Evolutionary conservation across 1,140 invertebrate species (phyloP).

Genomic region (Microvelia longipes): DNA sequence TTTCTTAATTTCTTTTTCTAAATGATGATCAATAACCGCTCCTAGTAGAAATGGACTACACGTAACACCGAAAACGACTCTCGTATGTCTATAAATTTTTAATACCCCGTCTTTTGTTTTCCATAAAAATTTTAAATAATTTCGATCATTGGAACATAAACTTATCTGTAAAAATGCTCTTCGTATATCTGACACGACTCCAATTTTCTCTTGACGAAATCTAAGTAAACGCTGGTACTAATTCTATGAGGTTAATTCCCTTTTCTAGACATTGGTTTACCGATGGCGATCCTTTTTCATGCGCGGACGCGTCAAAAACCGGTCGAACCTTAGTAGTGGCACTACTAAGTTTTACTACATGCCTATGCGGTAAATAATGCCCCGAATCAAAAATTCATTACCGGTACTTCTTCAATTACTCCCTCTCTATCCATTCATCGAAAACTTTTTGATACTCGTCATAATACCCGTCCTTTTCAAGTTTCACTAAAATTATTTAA

Average conservation of each 20-base stretch:
- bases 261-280: conserved; percentile 28
- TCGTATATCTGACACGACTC: conserved; percentile 16
- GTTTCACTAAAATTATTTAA: conserved; percentile 17
- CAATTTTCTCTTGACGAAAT: conserved; percentile 27
- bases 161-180: background rate
- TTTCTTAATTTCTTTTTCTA: background rate
- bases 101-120: background rate
- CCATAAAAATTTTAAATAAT: background rate
- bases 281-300: conserved; percentile 18
- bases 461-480: conserved; percentile 18
- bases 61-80: background rate
- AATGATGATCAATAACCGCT: background rate
- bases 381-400: conserved; percentile 13
- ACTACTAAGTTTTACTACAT: conserved; percentile 22
- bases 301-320: conserved; percentile 26
- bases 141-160: background rate
- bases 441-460: conserved; percentile 26
- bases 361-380: conserved; percentile 26
- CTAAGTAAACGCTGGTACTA: conserved; percentile 28
- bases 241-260: conserved; percentile 30
- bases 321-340: conserved; percentile 23
- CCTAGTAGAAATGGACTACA: background rate
- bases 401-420: conserved; percentile 24
- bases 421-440: conserved; percentile 22
- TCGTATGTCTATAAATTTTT: background rate